These are phyloP conservation scores for Dorcus hopei DNA, from an alignment of 2,888 invertebrate species.

Conservation along the genomic window DNA sequence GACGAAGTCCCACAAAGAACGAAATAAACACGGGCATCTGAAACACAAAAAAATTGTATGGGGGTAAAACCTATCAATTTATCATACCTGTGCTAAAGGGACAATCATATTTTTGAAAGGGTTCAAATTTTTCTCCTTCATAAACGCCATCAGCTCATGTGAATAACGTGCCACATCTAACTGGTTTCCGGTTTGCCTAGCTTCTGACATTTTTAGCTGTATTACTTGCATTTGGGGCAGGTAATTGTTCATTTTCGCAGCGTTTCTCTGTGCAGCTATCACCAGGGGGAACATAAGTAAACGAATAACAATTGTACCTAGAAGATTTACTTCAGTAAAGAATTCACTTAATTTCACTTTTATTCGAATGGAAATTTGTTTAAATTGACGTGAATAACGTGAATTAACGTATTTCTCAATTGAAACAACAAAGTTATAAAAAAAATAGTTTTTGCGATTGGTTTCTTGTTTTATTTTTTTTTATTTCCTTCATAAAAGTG, in stretches of 20 bases:
- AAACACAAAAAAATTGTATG: slow-evolving; percentile 13
- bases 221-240: slow-evolving; percentile 81
- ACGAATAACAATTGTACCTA: slow-evolving; percentile 76
- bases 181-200: slow-evolving; percentile 78
- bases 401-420: too few species aligned
- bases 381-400: not conserved
- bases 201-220: slow-evolving; percentile 83
- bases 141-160: slow-evolving; percentile 76
- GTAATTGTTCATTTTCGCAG: slow-evolving; percentile 77
- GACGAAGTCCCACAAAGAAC: slow-evolving; percentile 81
- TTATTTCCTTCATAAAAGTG: too few species aligned
- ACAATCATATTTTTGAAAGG: slow-evolving; percentile 77
- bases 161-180: slow-evolving; percentile 72
- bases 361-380: not conserved
- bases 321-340: slow-evolving; percentile 25
- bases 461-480: too few species aligned
- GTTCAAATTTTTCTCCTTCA: slow-evolving; percentile 78
- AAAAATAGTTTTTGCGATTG: too few species aligned
- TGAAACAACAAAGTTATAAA: too few species aligned
- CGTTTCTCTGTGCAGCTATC: slow-evolving; percentile 75
- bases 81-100: slow-evolving; percentile 69
- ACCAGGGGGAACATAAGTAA: slow-evolving; percentile 80
- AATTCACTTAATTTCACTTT: too few species aligned
- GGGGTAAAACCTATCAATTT: slow-evolving; percentile 15
- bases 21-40: slow-evolving; percentile 86